Conservation (phyloP, 2,113 vertebrate genomes). For the Lophura nycthemera region DNA sequence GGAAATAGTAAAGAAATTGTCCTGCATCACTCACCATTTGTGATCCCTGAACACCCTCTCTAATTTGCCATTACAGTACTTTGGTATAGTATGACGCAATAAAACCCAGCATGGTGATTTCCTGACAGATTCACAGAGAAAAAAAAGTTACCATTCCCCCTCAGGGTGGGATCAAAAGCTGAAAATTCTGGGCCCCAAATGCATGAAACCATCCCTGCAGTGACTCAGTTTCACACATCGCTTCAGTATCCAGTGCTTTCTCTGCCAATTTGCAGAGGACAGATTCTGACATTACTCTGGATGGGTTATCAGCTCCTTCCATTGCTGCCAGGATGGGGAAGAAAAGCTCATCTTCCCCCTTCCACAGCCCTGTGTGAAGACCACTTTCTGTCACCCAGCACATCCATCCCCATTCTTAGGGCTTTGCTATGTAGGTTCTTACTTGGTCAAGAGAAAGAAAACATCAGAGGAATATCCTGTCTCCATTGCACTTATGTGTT, state of each 20-base stretch:
- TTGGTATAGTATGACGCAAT: fast-evolving
- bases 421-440: fast-evolving
- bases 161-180: neutral
- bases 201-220: neutral
- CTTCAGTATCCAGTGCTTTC: neutral
- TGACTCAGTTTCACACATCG: fast-evolving
- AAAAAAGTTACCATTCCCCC: neutral
- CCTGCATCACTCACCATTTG: neutral
- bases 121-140: neutral
- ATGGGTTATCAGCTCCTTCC: neutral
- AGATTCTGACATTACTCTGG: neutral
- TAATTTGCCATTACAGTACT: neutral
- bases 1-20: neutral
- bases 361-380: neutral
- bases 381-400: neutral
- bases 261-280: neutral
- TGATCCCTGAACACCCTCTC: neutral
- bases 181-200: neutral
- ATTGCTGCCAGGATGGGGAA: neutral
- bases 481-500: neutral
- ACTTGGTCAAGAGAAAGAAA: neutral
- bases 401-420: neutral
- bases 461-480: neutral
- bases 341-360: neutral
- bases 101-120: fast-evolving